These are phyloP conservation scores for Macroglossus sobrinus DNA, from an alignment of 2,113 vertebrate genomes.

Conservation along the genomic window DNA sequence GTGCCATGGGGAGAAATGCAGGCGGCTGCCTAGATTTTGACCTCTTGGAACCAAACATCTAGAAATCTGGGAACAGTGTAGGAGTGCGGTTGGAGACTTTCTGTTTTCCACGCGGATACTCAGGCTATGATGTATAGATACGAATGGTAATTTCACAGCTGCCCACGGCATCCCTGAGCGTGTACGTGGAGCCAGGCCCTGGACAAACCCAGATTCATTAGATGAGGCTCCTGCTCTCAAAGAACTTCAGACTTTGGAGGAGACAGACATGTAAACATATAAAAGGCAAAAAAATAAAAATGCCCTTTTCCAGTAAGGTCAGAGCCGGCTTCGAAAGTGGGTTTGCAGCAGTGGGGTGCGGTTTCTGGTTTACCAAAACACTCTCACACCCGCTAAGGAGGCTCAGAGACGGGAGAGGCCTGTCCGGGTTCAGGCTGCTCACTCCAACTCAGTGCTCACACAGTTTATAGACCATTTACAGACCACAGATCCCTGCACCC, in stretches of 20 bases:
- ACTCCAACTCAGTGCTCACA: not conserved
- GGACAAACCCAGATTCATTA: not conserved
- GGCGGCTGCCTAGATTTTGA: not conserved
- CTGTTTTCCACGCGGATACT: not conserved
- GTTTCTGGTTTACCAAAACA: conserved; percentile 19
- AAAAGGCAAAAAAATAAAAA: conserved; percentile 30
- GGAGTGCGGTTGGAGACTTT: not conserved
- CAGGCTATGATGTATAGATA: not conserved
- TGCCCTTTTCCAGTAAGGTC: not conserved
- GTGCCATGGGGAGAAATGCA: not conserved
- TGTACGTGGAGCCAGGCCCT: not conserved
- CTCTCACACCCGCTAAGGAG: not conserved
- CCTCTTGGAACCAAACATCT: not conserved
- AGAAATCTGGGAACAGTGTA: not conserved
- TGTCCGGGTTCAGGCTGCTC: not conserved
- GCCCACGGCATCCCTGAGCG: not conserved
- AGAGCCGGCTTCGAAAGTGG: conserved; percentile 1
- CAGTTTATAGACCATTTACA: not conserved
- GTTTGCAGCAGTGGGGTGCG: not conserved
- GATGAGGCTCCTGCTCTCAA: conserved; percentile 11
- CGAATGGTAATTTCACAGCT: not conserved
- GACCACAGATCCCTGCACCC: not conserved
- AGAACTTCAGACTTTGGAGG: conserved; percentile 6
- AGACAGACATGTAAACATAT: conserved; percentile 2
- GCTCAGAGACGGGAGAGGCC: not conserved